Base-by-base conservation (phyloP, 2,888 invertebrate genomes). In the Strigamia transsilvanica region DNA sequence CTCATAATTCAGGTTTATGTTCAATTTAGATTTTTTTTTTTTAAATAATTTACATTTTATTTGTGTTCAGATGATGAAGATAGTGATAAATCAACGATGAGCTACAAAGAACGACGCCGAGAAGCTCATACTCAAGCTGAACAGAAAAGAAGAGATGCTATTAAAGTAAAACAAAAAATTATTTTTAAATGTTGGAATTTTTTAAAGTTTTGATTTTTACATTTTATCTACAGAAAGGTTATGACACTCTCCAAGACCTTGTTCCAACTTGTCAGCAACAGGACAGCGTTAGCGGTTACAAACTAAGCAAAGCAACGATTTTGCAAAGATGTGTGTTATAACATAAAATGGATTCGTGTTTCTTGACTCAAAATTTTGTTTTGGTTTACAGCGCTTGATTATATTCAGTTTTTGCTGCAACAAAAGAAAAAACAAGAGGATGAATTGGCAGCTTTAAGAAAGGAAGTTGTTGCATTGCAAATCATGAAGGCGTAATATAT, bases 51-150 rank as follows among this genome's bases (percentile, higher is more conserved):
- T 32, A 18, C 78, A 83, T 13, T 27, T 82, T 23, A 27, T 61
- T 82, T 23, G 15, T 18, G n/a, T 18, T 18, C 6, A 89, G 92
- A 92, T 87, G 92, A 92, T 85, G 91, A 92, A 85, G 92, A 92
- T 84, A 88, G 88, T 83, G 91, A 91, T 84, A 91, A 91, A 84
- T 91, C 91, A 0, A 90, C 94, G 2, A 89, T 95, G 83, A 96
- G 94, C 87, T 98, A 97, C 88, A 98, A 97, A 88, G 97, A 98
- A 87, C 91, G 98, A 51, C 91, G 98, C 82, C 91, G 98, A 84
- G 97, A 98, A 88, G 98, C 98, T 6, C 98, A 98, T 87, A 98
- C 98, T 0, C 92, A 97, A 90, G 98, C 98, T 2, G 98, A 98
- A 88, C 98, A 98, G 88, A 98, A 98, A 87, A 91, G 98, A 84